These are phyloP conservation scores for Hemithea aestivaria DNA, from an alignment of 2,888 invertebrate species.

Conservation along the genomic window DNA sequence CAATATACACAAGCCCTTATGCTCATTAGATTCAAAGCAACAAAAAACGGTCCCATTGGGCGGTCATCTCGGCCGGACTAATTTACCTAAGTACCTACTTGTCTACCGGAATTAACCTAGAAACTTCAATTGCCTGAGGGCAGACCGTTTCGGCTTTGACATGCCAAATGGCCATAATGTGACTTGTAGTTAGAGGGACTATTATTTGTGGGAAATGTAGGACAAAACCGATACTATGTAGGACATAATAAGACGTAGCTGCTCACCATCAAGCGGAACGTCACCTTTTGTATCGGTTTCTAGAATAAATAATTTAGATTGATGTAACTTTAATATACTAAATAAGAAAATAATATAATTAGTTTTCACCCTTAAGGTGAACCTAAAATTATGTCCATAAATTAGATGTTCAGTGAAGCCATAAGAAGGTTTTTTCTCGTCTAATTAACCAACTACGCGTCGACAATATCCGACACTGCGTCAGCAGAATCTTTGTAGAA, in stretches of 20 bases:
- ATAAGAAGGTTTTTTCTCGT: no score
- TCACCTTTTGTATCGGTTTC: no score
- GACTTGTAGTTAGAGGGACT: slow-evolving; percentile 12
- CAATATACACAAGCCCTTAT: neutral
- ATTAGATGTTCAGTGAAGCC: no score
- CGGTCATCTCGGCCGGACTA: slow-evolving; percentile 12
- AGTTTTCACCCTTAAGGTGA: no score
- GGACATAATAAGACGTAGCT: neutral
- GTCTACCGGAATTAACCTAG: slow-evolving; percentile 23
- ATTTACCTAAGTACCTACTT: slow-evolving; percentile 14
- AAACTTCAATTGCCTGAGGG: slow-evolving; percentile 27
- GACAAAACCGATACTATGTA: neutral
- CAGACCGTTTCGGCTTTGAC: slow-evolving; percentile 26
- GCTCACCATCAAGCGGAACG: neutral
- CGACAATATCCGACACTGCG: no score
- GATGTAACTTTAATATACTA: no score
- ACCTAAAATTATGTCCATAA: no score
- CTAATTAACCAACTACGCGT: no score
- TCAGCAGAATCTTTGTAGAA: no score
- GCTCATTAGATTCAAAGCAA: slow-evolving; percentile 6
- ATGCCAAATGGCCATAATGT: slow-evolving; percentile 26
- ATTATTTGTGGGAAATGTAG: neutral
- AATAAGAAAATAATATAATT: no score
- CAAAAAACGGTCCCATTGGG: slow-evolving; percentile 6
- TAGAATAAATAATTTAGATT: no score